Evolutionary conservation across 2,113 vertebrate species (phyloP).

Genomic region (Apteryx mantelli): DNA sequence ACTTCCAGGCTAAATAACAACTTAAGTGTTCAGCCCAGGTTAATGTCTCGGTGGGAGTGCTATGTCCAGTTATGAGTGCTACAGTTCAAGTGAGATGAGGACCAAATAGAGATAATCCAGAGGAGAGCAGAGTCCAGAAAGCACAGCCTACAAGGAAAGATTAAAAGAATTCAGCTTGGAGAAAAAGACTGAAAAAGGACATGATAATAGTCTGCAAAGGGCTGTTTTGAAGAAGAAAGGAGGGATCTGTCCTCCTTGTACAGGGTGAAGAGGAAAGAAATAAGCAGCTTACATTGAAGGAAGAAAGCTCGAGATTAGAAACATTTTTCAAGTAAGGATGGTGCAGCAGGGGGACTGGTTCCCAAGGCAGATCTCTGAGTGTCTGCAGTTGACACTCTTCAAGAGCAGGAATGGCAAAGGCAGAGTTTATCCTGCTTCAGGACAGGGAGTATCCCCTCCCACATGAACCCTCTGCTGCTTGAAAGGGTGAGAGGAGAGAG

Average conservation of each 20-base stretch:
- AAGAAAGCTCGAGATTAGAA: background rate
- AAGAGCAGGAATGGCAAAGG: background rate
- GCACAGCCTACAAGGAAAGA: background rate
- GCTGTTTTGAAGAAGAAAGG: background rate
- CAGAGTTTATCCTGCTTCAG: background rate
- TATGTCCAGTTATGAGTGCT: background rate
- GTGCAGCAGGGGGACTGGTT: background rate
- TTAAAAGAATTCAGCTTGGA: background rate
- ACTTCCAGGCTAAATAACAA: background rate
- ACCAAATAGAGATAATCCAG: background rate
- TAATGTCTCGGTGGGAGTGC: background rate
- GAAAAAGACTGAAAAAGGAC: background rate
- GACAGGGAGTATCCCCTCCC: background rate
- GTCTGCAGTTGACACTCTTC: background rate
- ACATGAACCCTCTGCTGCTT: background rate
- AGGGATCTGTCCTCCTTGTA: background rate
- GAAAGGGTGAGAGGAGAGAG: background rate
- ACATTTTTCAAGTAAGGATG: background rate
- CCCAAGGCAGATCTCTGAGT: background rate
- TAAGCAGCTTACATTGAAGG: background rate
- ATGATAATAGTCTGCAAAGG: background rate
- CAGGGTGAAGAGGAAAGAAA: background rate
- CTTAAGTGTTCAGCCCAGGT: background rate
- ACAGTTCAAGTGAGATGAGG: background rate
- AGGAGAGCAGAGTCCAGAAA: background rate